Base-by-base conservation (phyloP, 2,113 vertebrate genomes). In the Hippocampus mohnikei region DNA sequence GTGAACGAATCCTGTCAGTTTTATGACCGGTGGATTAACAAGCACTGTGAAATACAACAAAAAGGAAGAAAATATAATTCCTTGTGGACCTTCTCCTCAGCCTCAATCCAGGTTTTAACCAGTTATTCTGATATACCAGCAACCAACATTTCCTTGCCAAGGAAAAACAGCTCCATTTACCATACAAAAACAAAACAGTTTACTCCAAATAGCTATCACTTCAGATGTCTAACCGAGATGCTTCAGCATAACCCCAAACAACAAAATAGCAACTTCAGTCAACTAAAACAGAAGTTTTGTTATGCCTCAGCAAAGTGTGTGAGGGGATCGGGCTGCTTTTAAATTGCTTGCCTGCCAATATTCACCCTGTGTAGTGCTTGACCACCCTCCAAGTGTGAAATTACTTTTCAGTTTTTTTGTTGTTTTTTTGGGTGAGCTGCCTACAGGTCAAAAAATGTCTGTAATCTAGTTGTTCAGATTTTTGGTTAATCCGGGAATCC, bases 1-100 rank as follows among this genome's bases (percentile, higher is more conserved):
- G 77, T 81, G 84, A 88, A 91, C 84, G 84, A 84, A 87, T 90
- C 80, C 84, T 90, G 91, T 88, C 89, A 89, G 72, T 88, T 91
- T 90, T 91, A 91, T 92, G 88, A 86, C 82, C 83, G 81, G 53
- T 78, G 83, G 82, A 88, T 85, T 84, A 86, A 75, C 83, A 44
- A 64, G 62, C 80, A 67, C 82, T 76, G 80, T 2, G 64, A 90
- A 85, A 89, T 81, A 82, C 81, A 81, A 87, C 73, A 77, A 80
- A 85, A 82, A 61, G 20, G 60, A 73, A 76, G 78, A 87, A 84
- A 81, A 79, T 62, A 78, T 44, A 40, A 44, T 65, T 46, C n/a
- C 25, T 65, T 16, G 6, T 60, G 58, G 7, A 16, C 15, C 27
- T 33, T 33, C 12, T 18, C 16, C 16, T 29, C 27, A 29, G 25